A percentile compares a stretch with the other conserved stretches of the same genome.
phyloP scores from a whole-genome alignment of 1,140 invertebrate genomes.

The Bombus superbus region DNA sequence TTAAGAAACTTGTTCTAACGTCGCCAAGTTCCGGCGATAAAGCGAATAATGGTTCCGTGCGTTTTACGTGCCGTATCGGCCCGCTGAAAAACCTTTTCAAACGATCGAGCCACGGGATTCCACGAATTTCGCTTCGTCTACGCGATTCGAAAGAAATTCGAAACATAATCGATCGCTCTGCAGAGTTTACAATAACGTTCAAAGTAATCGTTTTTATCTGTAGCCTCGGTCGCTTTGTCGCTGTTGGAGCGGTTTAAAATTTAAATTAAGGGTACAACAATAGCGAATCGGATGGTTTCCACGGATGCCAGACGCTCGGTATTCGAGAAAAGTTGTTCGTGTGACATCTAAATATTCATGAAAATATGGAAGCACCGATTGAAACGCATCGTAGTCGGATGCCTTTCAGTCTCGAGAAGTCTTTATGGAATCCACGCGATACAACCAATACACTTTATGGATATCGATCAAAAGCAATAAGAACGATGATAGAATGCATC shows the following conservation, averaged over 20 bases:
- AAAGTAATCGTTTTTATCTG: background rate
- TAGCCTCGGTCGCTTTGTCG: background rate
- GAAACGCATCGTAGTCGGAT: constrained; percentile 13
- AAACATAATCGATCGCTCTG: background rate
- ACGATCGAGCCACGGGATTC: background rate
- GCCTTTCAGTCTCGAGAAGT: constrained; percentile 21
- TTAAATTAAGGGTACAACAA: background rate
- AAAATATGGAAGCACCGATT: constrained; percentile 21
- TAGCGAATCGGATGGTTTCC: background rate
- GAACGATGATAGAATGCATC: constrained; percentile 32
- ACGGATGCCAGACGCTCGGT: background rate
- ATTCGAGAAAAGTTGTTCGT: background rate
- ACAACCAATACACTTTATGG: constrained; percentile 27
- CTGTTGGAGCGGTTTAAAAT: background rate
- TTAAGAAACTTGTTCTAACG: constrained; percentile 49
- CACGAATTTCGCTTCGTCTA: background rate
- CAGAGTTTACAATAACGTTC: background rate
- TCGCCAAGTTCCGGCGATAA: constrained; percentile 37
- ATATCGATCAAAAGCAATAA: constrained; percentile 43
- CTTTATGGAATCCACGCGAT: constrained; percentile 20
- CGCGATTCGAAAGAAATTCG: background rate
- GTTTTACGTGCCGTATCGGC: constrained; percentile 3
- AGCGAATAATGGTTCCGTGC: constrained; percentile 18
- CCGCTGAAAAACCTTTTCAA: background rate
- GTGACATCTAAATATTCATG: constrained; percentile 24